Evolutionary conservation across 2,113 vertebrate genomes (phyloP).

Genomic region (Glaucomys volans): DNA sequence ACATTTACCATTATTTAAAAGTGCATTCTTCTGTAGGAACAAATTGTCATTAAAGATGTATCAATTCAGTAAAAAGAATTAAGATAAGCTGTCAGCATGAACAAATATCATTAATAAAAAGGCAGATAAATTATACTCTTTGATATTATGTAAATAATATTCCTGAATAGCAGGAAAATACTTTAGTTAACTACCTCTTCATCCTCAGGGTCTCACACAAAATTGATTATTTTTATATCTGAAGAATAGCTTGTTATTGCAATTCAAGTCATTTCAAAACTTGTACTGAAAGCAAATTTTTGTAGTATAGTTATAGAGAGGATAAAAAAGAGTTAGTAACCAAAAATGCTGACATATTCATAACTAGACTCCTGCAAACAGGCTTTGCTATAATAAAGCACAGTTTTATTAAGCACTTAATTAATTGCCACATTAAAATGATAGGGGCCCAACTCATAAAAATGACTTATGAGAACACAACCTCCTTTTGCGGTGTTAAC

Average conservation of each 20-base stretch:
- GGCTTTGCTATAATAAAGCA: constrained; percentile 57
- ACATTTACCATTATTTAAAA: neutral
- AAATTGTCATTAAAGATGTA: neutral
- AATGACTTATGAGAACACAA: constrained; percentile 50
- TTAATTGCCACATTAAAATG: constrained; percentile 68
- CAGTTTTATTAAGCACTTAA: constrained; percentile 64
- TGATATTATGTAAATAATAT: neutral
- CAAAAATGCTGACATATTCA: constrained; percentile 39
- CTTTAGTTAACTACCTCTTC: neutral
- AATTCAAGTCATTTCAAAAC: neutral
- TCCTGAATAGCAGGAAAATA: neutral
- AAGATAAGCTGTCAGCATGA: neutral
- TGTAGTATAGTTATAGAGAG: constrained; percentile 64
- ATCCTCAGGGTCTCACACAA: neutral
- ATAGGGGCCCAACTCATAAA: constrained; percentile 61
- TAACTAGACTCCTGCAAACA: neutral
- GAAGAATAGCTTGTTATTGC: neutral
- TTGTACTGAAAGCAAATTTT: constrained; percentile 61
- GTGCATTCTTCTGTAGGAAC: neutral
- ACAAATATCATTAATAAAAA: neutral
- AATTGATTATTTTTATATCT: neutral
- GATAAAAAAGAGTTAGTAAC: constrained; percentile 58
- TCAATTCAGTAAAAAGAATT: neutral
- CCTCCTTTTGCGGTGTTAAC: constrained; percentile 64
- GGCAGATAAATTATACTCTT: neutral